Conservation (phyloP, 2,797 vertebrate genomes). For the Anguilla marmorata region DNA sequence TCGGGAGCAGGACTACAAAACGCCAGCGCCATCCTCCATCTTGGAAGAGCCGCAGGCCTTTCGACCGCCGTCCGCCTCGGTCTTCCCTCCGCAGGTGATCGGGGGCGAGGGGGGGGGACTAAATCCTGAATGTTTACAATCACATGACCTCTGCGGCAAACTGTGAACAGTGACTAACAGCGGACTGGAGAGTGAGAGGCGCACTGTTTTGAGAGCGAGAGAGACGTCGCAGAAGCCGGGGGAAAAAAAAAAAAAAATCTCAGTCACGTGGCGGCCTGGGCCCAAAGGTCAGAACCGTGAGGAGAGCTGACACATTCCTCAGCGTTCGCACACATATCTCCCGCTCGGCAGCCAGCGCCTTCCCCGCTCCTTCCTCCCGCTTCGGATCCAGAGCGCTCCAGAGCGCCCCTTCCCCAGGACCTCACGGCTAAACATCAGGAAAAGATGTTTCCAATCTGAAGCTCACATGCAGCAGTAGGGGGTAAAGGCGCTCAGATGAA, state of each 20-base stretch:
- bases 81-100: neutral
- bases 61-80: neutral
- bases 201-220: neutral
- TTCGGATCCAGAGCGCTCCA: slow-evolving; percentile 38
- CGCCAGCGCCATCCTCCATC: neutral
- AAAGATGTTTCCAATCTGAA: slow-evolving; percentile 52
- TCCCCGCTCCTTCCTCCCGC: slow-evolving; percentile 27
- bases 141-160: neutral
- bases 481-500: slow-evolving; percentile 23
- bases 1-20: neutral
- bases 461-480: slow-evolving; percentile 44
- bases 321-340: slow-evolving; percentile 66
- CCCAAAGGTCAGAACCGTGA: slow-evolving; percentile 70
- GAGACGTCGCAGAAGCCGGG: neutral
- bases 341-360: slow-evolving; percentile 43
- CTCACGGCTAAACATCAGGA: slow-evolving; percentile 56
- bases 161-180: neutral
- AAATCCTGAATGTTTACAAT: neutral
- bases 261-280: slow-evolving; percentile 63
- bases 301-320: slow-evolving; percentile 70
- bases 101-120: neutral
- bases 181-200: neutral
- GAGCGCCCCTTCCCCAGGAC: slow-evolving; percentile 41
- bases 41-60: neutral
- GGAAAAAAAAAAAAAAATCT: slow-evolving; percentile 56